phyloP scores from a whole-genome alignment of 1,140 invertebrate genomes.

The Atta cephalotes region DNA sequence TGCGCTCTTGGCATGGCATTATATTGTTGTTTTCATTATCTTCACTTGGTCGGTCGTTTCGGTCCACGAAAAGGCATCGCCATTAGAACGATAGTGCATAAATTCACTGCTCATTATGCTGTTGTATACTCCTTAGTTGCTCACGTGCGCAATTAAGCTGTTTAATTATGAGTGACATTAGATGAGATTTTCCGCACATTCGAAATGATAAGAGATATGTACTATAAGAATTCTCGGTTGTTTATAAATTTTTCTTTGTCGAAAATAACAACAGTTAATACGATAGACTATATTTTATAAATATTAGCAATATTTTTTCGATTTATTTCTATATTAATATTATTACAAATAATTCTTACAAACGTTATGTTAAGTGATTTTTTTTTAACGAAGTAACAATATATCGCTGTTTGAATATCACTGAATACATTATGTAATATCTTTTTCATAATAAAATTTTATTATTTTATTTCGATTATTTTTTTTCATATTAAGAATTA shows the following conservation, averaged over 20 bases:
- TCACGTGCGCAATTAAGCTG: constrained; percentile 25
- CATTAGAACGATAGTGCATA: constrained; percentile 35
- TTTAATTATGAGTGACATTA: constrained; percentile 6
- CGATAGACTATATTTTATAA: not conserved
- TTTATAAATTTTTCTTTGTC: not conserved
- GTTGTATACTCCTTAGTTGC: not conserved
- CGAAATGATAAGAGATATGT: not conserved
- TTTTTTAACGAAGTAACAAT: not conserved
- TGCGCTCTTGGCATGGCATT: constrained; percentile 29
- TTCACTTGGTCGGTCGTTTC: constrained; percentile 10
- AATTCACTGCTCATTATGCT: constrained; percentile 39
- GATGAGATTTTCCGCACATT: not conserved
- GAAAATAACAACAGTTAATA: not conserved
- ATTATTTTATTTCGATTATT: not conserved
- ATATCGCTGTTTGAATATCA: not conserved
- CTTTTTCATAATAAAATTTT: not conserved
- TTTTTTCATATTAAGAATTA: not conserved
- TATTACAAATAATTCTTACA: not conserved
- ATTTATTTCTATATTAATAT: not conserved
- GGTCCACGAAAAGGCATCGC: not conserved
- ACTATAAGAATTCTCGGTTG: not conserved
- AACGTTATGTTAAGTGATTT: not conserved
- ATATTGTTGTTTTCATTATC: constrained; percentile 28
- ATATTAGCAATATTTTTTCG: not conserved
- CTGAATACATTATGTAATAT: not conserved